These are phyloP conservation scores for Cyclina sinensis DNA, from an alignment of 1,140 invertebrate genomes.

Conservation along the genomic window DNA sequence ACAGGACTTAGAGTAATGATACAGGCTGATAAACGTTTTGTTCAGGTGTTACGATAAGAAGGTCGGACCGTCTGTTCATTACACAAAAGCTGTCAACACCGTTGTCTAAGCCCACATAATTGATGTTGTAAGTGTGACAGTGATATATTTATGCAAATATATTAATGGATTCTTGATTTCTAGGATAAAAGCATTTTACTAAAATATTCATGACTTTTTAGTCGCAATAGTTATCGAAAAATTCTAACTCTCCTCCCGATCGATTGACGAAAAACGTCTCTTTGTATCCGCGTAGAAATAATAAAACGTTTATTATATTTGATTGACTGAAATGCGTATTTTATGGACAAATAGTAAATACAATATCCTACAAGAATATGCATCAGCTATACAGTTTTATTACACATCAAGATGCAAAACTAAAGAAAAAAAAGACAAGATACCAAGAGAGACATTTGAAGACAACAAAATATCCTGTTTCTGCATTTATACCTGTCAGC, in stretches of 20 bases:
- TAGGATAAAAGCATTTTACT: neutral
- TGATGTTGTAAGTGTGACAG: constrained; percentile 96
- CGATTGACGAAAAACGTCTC: neutral
- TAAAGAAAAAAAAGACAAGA: too few relatives aligned
- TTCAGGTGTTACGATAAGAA: constrained; percentile 98
- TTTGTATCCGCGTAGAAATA: neutral
- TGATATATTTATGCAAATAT: constrained; percentile 33
- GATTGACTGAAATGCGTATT: too few relatives aligned
- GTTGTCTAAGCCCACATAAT: constrained; percentile 99
- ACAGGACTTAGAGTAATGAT: constrained; percentile 91
- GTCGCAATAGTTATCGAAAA: constrained; percentile 5
- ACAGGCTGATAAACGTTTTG: constrained; percentile 96
- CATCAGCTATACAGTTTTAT: too few relatives aligned
- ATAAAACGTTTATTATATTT: neutral
- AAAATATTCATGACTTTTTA: neutral
- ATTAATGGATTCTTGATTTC: constrained; percentile 19
- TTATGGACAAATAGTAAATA: too few relatives aligned
- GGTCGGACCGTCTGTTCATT: constrained; percentile 98
- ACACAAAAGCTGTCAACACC: constrained; percentile 97
- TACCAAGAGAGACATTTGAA: too few relatives aligned
- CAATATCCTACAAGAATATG: too few relatives aligned
- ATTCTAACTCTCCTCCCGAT: neutral
- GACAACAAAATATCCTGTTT: too few relatives aligned
- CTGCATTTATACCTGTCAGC: too few relatives aligned
- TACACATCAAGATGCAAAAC: too few relatives aligned